Evolutionary conservation across 2,888 invertebrate genomes (phyloP).

Genomic region (Germaria angustata): DNA sequence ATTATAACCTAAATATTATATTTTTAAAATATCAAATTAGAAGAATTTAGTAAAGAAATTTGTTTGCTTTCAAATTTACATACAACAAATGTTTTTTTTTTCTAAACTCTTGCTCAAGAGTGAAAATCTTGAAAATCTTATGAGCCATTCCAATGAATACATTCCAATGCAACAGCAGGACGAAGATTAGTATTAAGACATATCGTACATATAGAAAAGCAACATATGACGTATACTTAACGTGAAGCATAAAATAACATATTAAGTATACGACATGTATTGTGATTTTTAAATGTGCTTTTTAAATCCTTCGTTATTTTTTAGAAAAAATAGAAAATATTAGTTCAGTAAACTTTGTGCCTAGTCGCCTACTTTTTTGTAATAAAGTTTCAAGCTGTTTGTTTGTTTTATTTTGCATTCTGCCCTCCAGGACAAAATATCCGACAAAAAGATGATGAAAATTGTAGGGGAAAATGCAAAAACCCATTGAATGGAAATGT

Average conservation of each 20-base stretch:
- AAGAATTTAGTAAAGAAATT: no score
- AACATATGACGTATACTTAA: slow-evolving; percentile 33
- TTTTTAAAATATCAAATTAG: no score
- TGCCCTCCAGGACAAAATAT: slow-evolving; percentile 28
- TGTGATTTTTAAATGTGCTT: neutral
- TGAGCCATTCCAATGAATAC: no score
- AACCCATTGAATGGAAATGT: slow-evolving; percentile 5
- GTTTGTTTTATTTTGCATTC: slow-evolving; percentile 29
- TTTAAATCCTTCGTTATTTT: no score
- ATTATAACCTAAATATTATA: no score
- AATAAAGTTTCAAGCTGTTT: slow-evolving; percentile 42
- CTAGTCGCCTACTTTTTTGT: slow-evolving; percentile 68
- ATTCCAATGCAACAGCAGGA: no score
- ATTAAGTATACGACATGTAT: slow-evolving; percentile 26
- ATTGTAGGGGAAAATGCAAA: slow-evolving; percentile 13
- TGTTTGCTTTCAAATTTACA: no score
- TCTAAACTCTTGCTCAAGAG: no score
- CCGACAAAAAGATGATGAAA: neutral
- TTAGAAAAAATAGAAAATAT: neutral
- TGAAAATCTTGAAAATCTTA: no score
- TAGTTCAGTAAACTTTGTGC: slow-evolving; percentile 70
- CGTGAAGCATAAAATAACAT: neutral
- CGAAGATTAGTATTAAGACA: no score
- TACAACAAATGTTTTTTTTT: no score
- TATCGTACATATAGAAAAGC: no score